Percentiles rank a stretch among this genome's conserved stretches.
phyloP scores from a whole-genome alignment of 2,797 vertebrate species.

The Sparidentex hasta region DNA sequence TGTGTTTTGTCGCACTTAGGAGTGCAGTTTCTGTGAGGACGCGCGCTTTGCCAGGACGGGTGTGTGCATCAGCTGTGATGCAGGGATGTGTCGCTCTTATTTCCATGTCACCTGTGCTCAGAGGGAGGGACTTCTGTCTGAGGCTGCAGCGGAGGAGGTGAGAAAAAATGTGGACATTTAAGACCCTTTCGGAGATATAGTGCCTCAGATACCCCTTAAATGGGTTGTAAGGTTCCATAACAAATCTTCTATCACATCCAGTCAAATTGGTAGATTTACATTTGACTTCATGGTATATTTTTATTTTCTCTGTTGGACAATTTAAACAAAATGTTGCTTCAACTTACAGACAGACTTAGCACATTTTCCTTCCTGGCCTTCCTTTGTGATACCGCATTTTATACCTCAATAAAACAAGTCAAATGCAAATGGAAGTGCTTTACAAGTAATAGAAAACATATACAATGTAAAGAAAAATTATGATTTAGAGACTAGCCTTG shows the following conservation, averaged over 20 bases:
- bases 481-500: too few relatives aligned
- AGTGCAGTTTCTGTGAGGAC: constrained; percentile 99
- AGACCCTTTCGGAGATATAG: neutral
- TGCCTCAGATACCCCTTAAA: neutral
- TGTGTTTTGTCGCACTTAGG: constrained; percentile 79
- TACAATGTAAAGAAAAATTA: too few relatives aligned
- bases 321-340: neutral
- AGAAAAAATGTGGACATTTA: constrained; percentile 6
- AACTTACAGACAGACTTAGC: neutral
- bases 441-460: too few relatives aligned
- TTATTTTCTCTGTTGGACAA: neutral
- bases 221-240: neutral
- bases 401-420: too few relatives aligned
- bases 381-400: too few relatives aligned
- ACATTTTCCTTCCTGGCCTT: neutral
- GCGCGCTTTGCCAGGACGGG: constrained; percentile 96
- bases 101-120: constrained; percentile 99
- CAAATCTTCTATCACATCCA: neutral
- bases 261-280: neutral
- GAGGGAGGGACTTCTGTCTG: constrained; percentile 97
- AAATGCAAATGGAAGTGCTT: neutral
- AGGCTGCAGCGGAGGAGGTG: constrained; percentile 99
- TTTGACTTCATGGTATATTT: neutral
- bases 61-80: constrained; percentile 98
- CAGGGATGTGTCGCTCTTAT: constrained; percentile 98